Base-by-base conservation (phyloP, 2,113 vertebrate species). In the Pygoscelis antarcticus region DNA sequence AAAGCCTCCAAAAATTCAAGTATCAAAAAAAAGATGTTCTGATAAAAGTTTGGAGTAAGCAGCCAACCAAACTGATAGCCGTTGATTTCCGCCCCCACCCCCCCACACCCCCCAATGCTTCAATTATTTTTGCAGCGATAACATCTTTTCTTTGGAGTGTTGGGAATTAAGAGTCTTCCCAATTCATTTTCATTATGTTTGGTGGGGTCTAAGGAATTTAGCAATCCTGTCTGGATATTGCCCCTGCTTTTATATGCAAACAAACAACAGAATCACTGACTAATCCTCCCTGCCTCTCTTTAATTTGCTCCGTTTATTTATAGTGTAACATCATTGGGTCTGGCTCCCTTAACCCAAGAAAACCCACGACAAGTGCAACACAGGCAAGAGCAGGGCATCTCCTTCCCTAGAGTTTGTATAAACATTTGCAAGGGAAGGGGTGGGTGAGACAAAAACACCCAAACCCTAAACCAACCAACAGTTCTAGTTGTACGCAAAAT, bases 1-100 rank as follows among this genome's bases (percentile, higher is more conserved):
- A 94, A 96, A 96, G 93, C 71, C 77, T 95, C 89, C 71, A 89
- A 95, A 93, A 92, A 84, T 94, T 95, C 94, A 97, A 93, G 90
- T 96, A 96, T 93, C 68, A 79, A 85, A 96, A 68, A 75, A 85
- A 62, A 23, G 12, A 61, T 60, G 62, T 86, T 95, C 87, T 90
- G 83, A 82, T 58, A 34, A 54, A 93, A 91, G 83, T 68, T 29
- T 87, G 71, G 83, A 87, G 27, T 77, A 92, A 94, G 79, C 74
- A 94, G 84, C 71, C 70, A 93, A 79, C 44, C 61, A 72, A 82
- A 87, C 87, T 54, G 42, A 79, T 5, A 69, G 79, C 76, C 46
- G 40, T 0, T 32, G 30, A 10, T 34, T 42, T 11, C 38, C 38
- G 10, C 38, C 38, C 38, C 38, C 38, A 8, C 38, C 42, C 42